These are phyloP conservation scores for Brachionus sp. DNA, from an alignment of 1,140 invertebrate species.

Conservation along the genomic window DNA sequence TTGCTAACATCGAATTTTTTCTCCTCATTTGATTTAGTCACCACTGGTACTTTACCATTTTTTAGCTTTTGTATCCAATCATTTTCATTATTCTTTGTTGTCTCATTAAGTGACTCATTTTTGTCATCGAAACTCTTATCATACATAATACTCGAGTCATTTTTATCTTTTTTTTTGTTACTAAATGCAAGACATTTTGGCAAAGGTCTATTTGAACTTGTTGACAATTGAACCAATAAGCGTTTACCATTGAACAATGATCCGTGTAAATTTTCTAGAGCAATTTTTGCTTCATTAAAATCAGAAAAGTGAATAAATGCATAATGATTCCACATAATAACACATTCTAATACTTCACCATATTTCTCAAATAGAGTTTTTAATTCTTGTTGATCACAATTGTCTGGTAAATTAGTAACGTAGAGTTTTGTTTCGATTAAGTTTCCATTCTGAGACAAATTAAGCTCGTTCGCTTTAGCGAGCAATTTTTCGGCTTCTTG, in stretches of 20 bases:
- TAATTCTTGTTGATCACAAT: slow-evolving; percentile 14
- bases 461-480: not conserved
- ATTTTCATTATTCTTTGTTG: not conserved
- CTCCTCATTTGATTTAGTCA: not conserved
- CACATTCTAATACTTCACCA: slow-evolving; percentile 39
- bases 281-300: slow-evolving; percentile 22
- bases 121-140: not conserved
- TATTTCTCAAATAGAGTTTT: not conserved
- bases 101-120: not conserved
- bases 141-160: not conserved
- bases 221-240: slow-evolving; percentile 27
- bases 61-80: slow-evolving; percentile 11
- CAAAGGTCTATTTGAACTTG: slow-evolving; percentile 6
- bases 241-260: not conserved
- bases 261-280: slow-evolving; percentile 21
- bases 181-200: slow-evolving; percentile 38
- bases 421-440: slow-evolving; percentile 18
- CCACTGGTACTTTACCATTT: not conserved
- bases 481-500: slow-evolving; percentile 13
- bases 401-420: not conserved
- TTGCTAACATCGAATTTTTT: not conserved
- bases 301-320: slow-evolving; percentile 31
- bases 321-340: slow-evolving; percentile 44
- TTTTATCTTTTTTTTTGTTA: not conserved
- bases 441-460: not conserved